Evolutionary conservation across 2,113 vertebrate genomes (phyloP).

Genomic region (Camarhynchus parvulus): DNA sequence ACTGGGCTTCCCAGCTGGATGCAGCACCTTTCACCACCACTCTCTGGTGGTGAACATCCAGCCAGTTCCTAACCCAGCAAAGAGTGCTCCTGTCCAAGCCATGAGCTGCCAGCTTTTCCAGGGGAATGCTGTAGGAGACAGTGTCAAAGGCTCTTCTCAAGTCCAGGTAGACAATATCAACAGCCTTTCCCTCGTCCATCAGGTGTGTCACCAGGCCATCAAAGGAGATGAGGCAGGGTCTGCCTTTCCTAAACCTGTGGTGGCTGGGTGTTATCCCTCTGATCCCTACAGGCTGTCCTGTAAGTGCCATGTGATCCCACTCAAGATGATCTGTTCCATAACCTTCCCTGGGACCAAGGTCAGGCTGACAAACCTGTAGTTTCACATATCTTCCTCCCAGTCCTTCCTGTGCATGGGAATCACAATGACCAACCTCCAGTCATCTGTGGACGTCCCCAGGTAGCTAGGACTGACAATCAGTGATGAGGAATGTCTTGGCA

Average conservation of each 20-base stretch:
- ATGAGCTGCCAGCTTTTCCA: not conserved
- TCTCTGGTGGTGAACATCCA: not conserved
- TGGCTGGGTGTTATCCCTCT: not conserved
- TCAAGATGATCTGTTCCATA: not conserved
- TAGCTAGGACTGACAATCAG: no score
- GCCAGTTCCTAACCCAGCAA: not conserved
- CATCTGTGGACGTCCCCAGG: not conserved
- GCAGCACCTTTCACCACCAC: fast-evolving
- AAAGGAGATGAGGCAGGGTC: no score
- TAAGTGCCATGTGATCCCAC: fast-evolving
- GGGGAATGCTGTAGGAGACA: no score
- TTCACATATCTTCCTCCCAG: not conserved
- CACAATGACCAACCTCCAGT: not conserved
- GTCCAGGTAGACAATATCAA: not conserved
- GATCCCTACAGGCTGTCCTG: not conserved
- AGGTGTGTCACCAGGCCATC: not conserved
- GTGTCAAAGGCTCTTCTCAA: not conserved
- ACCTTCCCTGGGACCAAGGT: not conserved
- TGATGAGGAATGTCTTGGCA: not conserved
- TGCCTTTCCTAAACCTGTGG: not conserved
- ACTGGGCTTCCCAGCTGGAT: fast-evolving
- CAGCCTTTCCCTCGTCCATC: not conserved
- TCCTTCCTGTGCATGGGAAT: not conserved
- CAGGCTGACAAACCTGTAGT: not conserved
- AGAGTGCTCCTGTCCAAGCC: no score